These are phyloP conservation scores for Andrena bicolor DNA, from an alignment of 2,888 invertebrate species.

Conservation along the genomic window DNA sequence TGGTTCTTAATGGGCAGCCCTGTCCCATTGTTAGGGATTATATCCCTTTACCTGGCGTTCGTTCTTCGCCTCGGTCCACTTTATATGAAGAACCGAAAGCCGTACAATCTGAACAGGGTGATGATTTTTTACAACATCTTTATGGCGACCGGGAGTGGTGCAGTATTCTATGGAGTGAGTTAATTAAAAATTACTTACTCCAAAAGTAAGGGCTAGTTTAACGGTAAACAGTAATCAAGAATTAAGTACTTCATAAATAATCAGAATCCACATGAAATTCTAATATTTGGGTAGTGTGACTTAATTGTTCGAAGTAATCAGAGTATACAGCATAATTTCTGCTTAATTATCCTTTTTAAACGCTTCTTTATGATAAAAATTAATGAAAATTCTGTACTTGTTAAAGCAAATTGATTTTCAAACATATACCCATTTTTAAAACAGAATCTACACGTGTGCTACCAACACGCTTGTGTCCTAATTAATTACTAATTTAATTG, in stretches of 20 bases:
- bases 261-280: not conserved
- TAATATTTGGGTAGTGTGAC: not conserved
- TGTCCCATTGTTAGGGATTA: constrained; percentile 75
- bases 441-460: too few relatives aligned
- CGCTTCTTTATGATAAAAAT: not conserved
- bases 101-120: constrained; percentile 76
- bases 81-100: constrained; percentile 78
- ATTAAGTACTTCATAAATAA: too few relatives aligned
- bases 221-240: too few relatives aligned
- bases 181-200: not conserved
- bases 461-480: too few relatives aligned
- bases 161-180: constrained; percentile 90
- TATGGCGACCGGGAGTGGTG: constrained; percentile 88
- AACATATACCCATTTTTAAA: too few relatives aligned
- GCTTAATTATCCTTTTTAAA: not conserved
- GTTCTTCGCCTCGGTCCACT: constrained; percentile 79
- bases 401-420: not conserved
- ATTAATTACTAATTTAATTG: too few relatives aligned
- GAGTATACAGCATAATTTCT: not conserved
- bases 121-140: constrained; percentile 81
- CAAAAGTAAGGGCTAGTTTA: too few relatives aligned
- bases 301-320: not conserved
- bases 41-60: constrained; percentile 77
- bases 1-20: constrained; percentile 81
- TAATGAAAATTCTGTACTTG: not conserved